Conservation (phyloP, 2,113 vertebrate genomes). For the Xerus inauris region DNA sequence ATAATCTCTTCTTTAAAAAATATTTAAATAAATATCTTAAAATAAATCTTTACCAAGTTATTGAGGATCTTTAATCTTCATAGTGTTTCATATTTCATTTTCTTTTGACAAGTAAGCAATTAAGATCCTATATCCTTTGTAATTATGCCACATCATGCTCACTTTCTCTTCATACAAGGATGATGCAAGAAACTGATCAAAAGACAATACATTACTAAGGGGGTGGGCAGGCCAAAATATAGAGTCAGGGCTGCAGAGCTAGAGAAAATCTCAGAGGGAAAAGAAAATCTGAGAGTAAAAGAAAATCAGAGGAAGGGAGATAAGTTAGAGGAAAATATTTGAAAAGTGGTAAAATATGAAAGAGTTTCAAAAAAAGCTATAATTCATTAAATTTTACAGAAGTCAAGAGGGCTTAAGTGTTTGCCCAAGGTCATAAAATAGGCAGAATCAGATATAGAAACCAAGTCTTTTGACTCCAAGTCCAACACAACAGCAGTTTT, state of each 20-base stretch:
- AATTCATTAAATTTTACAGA: conserved; percentile 36
- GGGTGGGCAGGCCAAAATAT: neutral
- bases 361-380: conserved; percentile 47
- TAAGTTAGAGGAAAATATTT: conserved; percentile 7
- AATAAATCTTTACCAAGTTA: conserved; percentile 77
- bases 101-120: conserved; percentile 85
- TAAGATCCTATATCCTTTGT: conserved; percentile 80
- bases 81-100: conserved; percentile 82
- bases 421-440: conserved; percentile 35
- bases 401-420: neutral
- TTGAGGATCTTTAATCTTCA: conserved; percentile 81
- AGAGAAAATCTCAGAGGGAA: neutral
- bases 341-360: neutral
- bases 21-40: conserved; percentile 44
- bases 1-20: conserved; percentile 56
- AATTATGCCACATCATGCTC: conserved; percentile 82
- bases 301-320: neutral
- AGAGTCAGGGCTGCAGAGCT: neutral
- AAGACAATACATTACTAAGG: conserved; percentile 47
- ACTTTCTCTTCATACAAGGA: conserved; percentile 78
- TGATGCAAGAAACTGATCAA: conserved; percentile 80
- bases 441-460: conserved; percentile 9
- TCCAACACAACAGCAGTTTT: conserved; percentile 4
- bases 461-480: conserved; percentile 13
- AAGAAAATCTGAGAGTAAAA: conserved; percentile 47